These are phyloP conservation scores for Jaculus jaculus DNA, from an alignment of 2,113 vertebrate genomes.

Conservation along the genomic window DNA sequence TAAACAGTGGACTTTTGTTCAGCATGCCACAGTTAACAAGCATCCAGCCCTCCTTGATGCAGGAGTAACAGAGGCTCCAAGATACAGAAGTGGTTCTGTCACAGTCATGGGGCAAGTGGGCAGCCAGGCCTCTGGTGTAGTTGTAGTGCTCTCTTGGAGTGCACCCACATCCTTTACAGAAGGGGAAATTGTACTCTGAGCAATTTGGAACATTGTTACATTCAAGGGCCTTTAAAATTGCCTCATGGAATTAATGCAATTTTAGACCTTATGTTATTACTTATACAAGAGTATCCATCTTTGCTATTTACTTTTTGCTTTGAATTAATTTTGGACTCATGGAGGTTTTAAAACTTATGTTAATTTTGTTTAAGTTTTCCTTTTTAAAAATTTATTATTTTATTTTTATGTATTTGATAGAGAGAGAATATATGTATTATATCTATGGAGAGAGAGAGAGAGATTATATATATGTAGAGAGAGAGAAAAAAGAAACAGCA, in stretches of 20 bases:
- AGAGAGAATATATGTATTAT: no score
- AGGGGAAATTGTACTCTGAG: not conserved
- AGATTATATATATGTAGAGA: no score
- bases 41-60: not conserved
- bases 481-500: no score
- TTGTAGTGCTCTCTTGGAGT: not conserved
- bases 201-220: not conserved
- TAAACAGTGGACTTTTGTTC: not conserved
- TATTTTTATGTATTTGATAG: no score
- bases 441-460: no score
- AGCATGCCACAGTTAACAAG: not conserved
- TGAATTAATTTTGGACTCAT: slow-evolving; percentile 54
- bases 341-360: slow-evolving; percentile 10
- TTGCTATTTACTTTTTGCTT: slow-evolving; percentile 45
- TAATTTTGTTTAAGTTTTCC: not conserved
- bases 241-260: slow-evolving; percentile 31
- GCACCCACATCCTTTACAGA: not conserved
- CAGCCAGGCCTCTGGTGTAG: not conserved
- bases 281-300: not conserved
- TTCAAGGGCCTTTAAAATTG: slow-evolving; percentile 9
- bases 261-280: slow-evolving; percentile 28
- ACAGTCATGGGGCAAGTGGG: not conserved
- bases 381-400: no score
- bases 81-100: not conserved
- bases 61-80: not conserved